Evolutionary conservation across 1,140 invertebrate genomes (phyloP).

Genomic region (Agraylea sexmaculata): DNA sequence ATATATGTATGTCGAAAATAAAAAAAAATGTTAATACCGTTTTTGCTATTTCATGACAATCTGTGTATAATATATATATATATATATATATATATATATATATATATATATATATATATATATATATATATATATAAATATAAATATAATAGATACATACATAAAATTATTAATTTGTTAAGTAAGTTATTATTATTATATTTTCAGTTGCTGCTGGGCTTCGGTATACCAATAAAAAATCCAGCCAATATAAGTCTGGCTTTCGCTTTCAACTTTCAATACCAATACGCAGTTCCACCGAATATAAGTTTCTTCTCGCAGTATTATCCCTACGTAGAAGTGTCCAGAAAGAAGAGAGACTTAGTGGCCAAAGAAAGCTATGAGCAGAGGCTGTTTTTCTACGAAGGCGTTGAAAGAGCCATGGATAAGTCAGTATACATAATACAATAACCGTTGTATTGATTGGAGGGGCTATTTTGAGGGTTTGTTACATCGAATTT

Average conservation of each 20-base stretch:
- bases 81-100: too few species aligned
- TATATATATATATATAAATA: too few species aligned
- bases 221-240: constrained; percentile 27
- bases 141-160: neutral
- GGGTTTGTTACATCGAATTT: too few species aligned
- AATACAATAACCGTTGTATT: too few species aligned
- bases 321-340: constrained; percentile 31
- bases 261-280: constrained; percentile 34
- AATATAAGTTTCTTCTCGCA: constrained; percentile 18
- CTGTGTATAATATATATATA: too few species aligned
- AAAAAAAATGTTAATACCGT: too few species aligned
- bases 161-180: neutral
- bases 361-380: constrained; percentile 23
- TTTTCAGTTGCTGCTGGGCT: constrained; percentile 32
- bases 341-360: constrained; percentile 29
- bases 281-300: constrained; percentile 31
- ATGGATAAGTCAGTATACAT: constrained; percentile 26
- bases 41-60: too few species aligned
- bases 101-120: too few species aligned
- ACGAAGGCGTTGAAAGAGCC: constrained; percentile 28
- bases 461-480: too few species aligned
- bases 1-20: too few species aligned
- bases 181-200: neutral
- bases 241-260: constrained; percentile 27
- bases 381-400: constrained; percentile 29